phyloP scores from a whole-genome alignment of 2,888 invertebrate species.

The Bedellia somnulentella region DNA sequence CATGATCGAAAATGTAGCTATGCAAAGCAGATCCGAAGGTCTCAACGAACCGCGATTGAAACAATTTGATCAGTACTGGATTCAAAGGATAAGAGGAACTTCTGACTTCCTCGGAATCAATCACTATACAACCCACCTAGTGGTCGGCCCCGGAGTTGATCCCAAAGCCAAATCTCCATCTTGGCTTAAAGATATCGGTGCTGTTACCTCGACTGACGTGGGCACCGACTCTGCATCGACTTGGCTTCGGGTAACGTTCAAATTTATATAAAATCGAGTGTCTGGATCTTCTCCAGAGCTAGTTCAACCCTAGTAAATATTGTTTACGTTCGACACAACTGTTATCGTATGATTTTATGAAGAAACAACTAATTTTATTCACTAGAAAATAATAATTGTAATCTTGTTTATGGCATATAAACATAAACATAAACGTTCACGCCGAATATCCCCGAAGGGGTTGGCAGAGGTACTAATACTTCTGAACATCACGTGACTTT shows the following conservation, averaged over 20 bases:
- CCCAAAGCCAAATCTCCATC: constrained; percentile 44
- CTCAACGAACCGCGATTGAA: constrained; percentile 36
- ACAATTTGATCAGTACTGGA: constrained; percentile 48
- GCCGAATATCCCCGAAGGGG: too few relatives aligned
- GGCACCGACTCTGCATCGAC: constrained; percentile 49
- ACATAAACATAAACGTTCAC: too few relatives aligned
- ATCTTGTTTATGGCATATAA: too few relatives aligned
- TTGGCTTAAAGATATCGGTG: constrained; percentile 53
- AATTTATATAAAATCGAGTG: neutral
- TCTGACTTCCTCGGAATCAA: constrained; percentile 54
- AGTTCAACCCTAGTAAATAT: neutral
- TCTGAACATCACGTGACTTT: too few relatives aligned
- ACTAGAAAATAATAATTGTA: too few relatives aligned
- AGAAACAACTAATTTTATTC: too few relatives aligned
- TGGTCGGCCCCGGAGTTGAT: constrained; percentile 41
- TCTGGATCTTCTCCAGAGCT: constrained; percentile 1
- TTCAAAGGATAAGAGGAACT: constrained; percentile 42
- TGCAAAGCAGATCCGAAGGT: constrained; percentile 40
- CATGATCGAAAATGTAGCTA: constrained; percentile 46
- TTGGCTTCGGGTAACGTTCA: constrained; percentile 45
- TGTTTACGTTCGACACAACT: too few relatives aligned
- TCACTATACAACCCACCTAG: constrained; percentile 49
- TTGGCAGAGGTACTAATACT: too few relatives aligned
- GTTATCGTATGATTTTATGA: too few relatives aligned
- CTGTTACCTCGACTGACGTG: constrained; percentile 40